Base-by-base conservation (phyloP, 2,113 vertebrate genomes). In the Struthio camelus region DNA sequence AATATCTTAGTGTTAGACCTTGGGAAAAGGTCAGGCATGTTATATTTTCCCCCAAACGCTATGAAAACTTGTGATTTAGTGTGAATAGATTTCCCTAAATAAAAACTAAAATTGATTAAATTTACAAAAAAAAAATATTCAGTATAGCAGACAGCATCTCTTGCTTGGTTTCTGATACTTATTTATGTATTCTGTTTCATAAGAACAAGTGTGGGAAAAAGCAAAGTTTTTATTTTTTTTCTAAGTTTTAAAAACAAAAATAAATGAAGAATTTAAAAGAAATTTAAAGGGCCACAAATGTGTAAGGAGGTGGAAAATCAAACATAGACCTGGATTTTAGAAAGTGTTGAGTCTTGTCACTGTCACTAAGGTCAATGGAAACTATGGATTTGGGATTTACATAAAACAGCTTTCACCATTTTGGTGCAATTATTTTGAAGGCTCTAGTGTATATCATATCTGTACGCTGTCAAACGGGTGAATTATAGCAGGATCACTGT, bases 361-460 rank as follows among this genome's bases (percentile, higher is more conserved):
- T 34, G 11, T 59, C 62, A 65, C 10, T 28, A 38, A 72, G 5
- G 24, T 54, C 7, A 72, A 22, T 4, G 8, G 23, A 79, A 93
- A 79, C 15, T n/a, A n/a, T 34, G 14, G 61, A 75, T 85, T 53
- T 80, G 32, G 14, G 65, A 71, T 95, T 93, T 70, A 32, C 2
- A 23, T 64, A 50, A 80, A 82, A 62, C 40, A 90, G 42, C 1
- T 80, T 87, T 66, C 65, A 62, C 48, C 2, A 34, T 59, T 93
- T 85, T 89, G 92, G 66, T 67, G 20, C 50, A 95, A 69, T 87
- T 86, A 90, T 83, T 69, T 87, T 18, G 50, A 71, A 86, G 9
- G 14, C 12, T 59, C 8, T 42, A 80, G 14, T 14, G 34, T 85
- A 71, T 73, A 80, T 81, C 42, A 19, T 48, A 86, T 36, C 34